Percentiles rank a stretch among this genome's conserved stretches.
These are phyloP conservation scores for Spinibarbus caldwelli DNA, from an alignment of 2,797 vertebrate species.

Conservation along the genomic window DNA sequence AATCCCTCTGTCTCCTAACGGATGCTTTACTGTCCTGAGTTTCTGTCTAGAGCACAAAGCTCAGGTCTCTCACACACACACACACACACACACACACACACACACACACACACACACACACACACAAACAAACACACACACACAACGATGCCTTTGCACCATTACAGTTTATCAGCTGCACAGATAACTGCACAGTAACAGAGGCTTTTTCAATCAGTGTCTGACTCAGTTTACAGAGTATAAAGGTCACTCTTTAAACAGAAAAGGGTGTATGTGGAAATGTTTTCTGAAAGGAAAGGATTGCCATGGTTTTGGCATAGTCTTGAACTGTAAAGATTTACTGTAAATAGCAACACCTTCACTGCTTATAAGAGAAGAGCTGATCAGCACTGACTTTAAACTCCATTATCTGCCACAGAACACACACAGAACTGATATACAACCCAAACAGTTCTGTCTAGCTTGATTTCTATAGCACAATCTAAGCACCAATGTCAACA, in stretches of 20 bases:
- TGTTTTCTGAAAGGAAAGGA: background rate
- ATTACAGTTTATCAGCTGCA: background rate
- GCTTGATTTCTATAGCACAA: background rate
- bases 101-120: background rate
- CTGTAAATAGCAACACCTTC: background rate
- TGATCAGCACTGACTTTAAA: background rate
- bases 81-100: constrained; percentile 14
- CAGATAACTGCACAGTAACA: constrained; percentile 4
- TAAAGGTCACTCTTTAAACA: background rate
- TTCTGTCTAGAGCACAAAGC: constrained; percentile 7
- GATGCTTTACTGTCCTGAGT: constrained; percentile 34
- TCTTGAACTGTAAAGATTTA: background rate
- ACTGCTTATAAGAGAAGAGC: background rate
- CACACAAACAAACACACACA: constrained; percentile 17
- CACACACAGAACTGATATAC: background rate
- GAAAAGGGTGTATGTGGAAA: background rate
- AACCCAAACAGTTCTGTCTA: background rate
- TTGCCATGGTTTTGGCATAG: background rate
- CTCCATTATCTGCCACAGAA: background rate
- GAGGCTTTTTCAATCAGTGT: constrained; percentile 17
- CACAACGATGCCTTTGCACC: background rate
- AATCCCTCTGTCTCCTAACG: constrained; percentile 41
- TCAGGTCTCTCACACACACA: background rate
- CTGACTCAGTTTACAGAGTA: background rate
- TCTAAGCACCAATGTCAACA: background rate